Evolutionary conservation across 2,797 vertebrate genomes (phyloP).

Genomic region (Lutjanus campechanus): DNA sequence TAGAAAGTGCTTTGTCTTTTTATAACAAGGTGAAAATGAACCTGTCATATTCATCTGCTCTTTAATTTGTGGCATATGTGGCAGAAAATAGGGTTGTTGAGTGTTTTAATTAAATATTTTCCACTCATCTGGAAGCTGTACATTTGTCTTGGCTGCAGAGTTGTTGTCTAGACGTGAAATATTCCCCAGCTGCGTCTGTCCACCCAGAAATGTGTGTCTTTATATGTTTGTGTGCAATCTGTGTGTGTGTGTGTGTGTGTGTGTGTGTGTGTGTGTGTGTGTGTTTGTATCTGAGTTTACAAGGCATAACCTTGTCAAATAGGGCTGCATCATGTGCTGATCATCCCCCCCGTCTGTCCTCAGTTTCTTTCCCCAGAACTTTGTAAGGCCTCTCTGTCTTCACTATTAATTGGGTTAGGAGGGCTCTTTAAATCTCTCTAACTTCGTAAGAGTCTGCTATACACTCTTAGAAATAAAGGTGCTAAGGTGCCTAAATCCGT

Average conservation of each 20-base stretch:
- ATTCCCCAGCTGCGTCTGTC: constrained; percentile 46
- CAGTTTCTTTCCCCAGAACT: constrained; percentile 29
- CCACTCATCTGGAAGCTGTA: constrained; percentile 4
- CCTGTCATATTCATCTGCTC: neutral
- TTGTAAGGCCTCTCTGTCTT: constrained; percentile 70
- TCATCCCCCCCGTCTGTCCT: constrained; percentile 70
- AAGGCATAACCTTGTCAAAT: constrained; percentile 71
- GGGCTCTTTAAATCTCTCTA: constrained; percentile 36
- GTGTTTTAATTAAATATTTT: constrained; percentile 8
- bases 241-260: constrained; percentile 28
- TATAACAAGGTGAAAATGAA: constrained; percentile 25
- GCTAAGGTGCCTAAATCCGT: too few species aligned
- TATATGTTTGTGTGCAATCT: constrained; percentile 5
- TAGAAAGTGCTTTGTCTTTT: constrained; percentile 14
- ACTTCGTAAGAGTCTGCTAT: constrained; percentile 2
- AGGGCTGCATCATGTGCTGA: constrained; percentile 80
- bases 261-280: constrained; percentile 28
- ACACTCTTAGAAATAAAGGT: too few species aligned
- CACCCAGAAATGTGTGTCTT: constrained; percentile 33
- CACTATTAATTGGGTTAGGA: constrained; percentile 48
- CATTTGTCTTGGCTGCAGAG: constrained; percentile 29
- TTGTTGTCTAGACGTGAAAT: constrained; percentile 52
- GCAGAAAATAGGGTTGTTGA: constrained; percentile 1
- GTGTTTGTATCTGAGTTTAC: constrained; percentile 47
- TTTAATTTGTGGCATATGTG: constrained; percentile 12